A percentile compares a stretch with the other conserved stretches of the same genome.
phyloP scores from a whole-genome alignment of 2,888 invertebrate species.

The Aromia moschata region DNA sequence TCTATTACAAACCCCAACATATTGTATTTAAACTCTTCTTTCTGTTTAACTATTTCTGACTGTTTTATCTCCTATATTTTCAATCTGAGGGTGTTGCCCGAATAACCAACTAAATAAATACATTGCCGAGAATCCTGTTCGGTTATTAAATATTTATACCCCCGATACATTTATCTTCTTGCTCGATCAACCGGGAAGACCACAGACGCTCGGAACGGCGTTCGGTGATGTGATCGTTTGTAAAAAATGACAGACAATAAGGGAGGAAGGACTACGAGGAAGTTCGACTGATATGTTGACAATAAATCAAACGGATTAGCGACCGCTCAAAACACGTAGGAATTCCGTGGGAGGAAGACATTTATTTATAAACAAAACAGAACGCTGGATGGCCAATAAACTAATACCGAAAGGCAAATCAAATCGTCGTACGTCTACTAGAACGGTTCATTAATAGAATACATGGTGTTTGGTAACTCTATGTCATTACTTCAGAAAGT shows the following conservation, averaged over 20 bases:
- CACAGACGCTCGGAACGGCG: not conserved
- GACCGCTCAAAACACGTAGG: constrained; percentile 47
- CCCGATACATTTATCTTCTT: not conserved
- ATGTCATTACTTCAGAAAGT: no score
- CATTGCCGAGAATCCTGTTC: not conserved
- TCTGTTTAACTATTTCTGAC: no score
- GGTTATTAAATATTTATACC: not conserved
- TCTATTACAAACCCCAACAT: no score
- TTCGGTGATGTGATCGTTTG: constrained; percentile 33
- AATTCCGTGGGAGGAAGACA: constrained; percentile 46
- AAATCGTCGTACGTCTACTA: no score
- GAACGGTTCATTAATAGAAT: no score
- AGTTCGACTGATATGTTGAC: constrained; percentile 45
- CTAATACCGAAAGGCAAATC: constrained; percentile 22
- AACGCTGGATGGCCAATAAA: constrained; percentile 23
- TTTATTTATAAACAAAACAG: constrained; percentile 48
- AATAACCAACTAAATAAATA: no score
- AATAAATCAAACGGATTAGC: constrained; percentile 48
- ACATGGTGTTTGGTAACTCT: no score
- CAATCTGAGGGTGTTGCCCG: no score
- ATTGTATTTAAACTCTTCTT: no score
- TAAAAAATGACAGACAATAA: constrained; percentile 39
- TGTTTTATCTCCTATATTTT: no score
- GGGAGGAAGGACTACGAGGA: constrained; percentile 31
- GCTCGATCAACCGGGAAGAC: constrained; percentile 5